phyloP scores from a whole-genome alignment of 2,797 vertebrate species.

The Melanotaenia pygmaea region DNA sequence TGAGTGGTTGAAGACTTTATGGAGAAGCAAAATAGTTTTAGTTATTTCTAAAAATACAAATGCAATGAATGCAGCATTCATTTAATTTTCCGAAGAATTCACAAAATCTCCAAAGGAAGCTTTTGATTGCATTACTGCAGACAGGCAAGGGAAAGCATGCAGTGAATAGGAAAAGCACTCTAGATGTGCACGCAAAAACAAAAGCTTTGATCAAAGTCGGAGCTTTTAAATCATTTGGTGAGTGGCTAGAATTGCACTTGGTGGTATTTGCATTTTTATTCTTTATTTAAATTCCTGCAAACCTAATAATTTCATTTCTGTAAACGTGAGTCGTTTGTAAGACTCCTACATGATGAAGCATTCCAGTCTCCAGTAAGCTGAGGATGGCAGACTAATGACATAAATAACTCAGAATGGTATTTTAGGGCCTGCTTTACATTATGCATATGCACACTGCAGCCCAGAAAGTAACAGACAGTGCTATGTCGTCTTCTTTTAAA shows the following conservation, averaged over 20 bases:
- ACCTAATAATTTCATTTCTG: slow-evolving; percentile 63
- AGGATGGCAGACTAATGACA: slow-evolving; percentile 49
- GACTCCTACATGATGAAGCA: slow-evolving; percentile 44
- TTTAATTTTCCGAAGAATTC: slow-evolving; percentile 60
- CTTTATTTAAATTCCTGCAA: slow-evolving; percentile 56
- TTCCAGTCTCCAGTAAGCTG: slow-evolving; percentile 27
- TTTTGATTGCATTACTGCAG: slow-evolving; percentile 49
- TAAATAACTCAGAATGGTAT: slow-evolving; percentile 14
- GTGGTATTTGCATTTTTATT: slow-evolving; percentile 68
- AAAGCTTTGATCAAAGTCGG: slow-evolving; percentile 49
- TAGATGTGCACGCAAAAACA: slow-evolving; percentile 30
- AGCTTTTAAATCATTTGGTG: slow-evolving; percentile 70
- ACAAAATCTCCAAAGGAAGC: slow-evolving; percentile 62
- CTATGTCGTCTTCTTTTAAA: not conserved
- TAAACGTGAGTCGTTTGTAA: slow-evolving; percentile 59
- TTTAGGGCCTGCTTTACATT: slow-evolving; percentile 14
- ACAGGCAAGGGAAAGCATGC: slow-evolving; percentile 47
- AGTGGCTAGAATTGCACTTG: slow-evolving; percentile 28
- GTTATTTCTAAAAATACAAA: slow-evolving; percentile 34
- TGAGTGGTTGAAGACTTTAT: slow-evolving; percentile 34
- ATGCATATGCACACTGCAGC: slow-evolving; percentile 24
- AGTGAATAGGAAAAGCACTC: slow-evolving; percentile 55
- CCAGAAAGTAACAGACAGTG: slow-evolving; percentile 17
- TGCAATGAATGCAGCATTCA: slow-evolving; percentile 42
- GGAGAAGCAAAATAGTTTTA: slow-evolving; percentile 17